phyloP scores from a whole-genome alignment of 2,113 vertebrate species.

The Cyprinodon tularosa region DNA sequence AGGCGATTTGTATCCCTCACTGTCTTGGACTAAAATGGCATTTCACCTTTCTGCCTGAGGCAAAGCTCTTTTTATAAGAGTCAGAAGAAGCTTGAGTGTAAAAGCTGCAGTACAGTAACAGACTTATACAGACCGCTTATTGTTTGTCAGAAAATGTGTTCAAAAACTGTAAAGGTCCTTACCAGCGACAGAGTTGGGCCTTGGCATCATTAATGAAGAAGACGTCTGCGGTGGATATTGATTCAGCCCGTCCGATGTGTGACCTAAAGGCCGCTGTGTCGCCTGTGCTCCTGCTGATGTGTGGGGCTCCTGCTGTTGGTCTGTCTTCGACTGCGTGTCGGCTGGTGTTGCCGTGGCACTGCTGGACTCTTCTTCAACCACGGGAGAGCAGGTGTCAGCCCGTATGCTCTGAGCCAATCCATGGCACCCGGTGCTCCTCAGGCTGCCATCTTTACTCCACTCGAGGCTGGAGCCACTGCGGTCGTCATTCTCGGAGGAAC shows the following conservation, averaged over 20 bases:
- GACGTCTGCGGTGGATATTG: conserved; percentile 84
- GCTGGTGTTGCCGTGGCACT: conserved; percentile 74
- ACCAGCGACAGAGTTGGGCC: conserved; percentile 99
- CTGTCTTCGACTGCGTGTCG: conserved; percentile 76
- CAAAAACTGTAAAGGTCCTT: conserved; percentile 46
- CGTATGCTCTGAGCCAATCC: conserved; percentile 84
- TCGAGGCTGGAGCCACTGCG: conserved; percentile 97
- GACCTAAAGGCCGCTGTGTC: conserved; percentile 48
- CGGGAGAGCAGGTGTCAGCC: conserved; percentile 92
- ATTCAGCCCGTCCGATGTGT: conserved; percentile 84
- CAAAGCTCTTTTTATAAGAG: not conserved
- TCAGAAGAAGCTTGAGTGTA: not conserved
- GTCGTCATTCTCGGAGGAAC: conserved; percentile 98
- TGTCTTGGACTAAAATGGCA: conserved; percentile 39
- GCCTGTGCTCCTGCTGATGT: conserved; percentile 59
- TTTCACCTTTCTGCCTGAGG: conserved; percentile 25
- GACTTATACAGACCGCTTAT: not conserved
- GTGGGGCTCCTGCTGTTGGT: conserved; percentile 63
- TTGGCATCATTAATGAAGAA: conserved; percentile 91
- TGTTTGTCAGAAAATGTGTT: not conserved
- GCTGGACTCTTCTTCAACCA: conserved; percentile 90
- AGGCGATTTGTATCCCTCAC: conserved; percentile 16
- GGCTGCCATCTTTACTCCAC: conserved; percentile 93
- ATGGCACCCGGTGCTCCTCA: conserved; percentile 86
- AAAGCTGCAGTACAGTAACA: not conserved